phyloP scores from a whole-genome alignment of 2,888 invertebrate species.

The Acanthosepion pharaonis region DNA sequence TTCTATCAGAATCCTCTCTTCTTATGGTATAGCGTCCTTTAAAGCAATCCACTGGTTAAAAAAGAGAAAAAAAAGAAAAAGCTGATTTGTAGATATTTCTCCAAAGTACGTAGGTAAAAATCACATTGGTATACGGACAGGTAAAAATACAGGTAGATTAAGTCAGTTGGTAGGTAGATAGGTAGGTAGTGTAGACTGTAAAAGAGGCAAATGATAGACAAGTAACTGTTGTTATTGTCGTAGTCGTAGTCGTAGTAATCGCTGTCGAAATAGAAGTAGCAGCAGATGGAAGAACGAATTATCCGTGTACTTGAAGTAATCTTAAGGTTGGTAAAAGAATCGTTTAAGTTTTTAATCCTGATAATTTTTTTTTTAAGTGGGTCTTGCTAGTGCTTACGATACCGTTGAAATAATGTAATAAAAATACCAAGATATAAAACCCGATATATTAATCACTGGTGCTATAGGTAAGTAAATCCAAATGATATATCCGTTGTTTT shows the following conservation, averaged over 20 bases:
- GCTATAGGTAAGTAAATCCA: too few species aligned
- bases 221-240: not conserved
- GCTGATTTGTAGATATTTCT: not conserved
- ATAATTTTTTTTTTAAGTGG: too few species aligned
- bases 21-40: not conserved
- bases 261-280: not conserved
- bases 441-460: too few species aligned
- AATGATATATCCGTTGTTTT: too few species aligned
- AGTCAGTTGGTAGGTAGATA: not conserved
- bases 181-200: not conserved
- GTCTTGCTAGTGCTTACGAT: too few species aligned
- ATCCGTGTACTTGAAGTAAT: too few species aligned
- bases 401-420: too few species aligned
- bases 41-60: not conserved
- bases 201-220: not conserved
- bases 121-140: not conserved
- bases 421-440: too few species aligned
- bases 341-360: too few species aligned
- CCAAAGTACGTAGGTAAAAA: constrained; percentile 17
- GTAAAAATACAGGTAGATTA: not conserved
- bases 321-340: too few species aligned
- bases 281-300: too few species aligned
- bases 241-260: not conserved
- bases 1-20: not conserved
- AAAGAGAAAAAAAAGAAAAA: not conserved